Evolutionary conservation across 2,113 vertebrate genomes (phyloP).

Genomic region (Sprattus sprattus): DNA sequence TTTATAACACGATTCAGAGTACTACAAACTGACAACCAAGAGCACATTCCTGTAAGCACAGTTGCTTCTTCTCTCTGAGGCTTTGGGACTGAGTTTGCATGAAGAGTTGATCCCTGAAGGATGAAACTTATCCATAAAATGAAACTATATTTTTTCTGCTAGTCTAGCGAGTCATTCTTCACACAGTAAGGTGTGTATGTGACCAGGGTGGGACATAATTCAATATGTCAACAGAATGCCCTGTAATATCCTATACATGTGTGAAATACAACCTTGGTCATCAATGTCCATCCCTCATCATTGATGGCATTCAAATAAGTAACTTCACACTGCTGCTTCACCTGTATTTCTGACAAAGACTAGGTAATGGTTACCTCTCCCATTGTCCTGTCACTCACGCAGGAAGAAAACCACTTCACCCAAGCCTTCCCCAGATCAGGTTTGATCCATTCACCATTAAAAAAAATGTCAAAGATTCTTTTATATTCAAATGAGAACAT

Average conservation of each 20-base stretch:
- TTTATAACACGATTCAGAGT: too few relatives aligned
- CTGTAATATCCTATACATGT: too few relatives aligned
- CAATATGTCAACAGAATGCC: not conserved
- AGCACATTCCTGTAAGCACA: too few relatives aligned
- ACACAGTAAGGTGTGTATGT: too few relatives aligned
- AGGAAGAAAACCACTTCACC: slow-evolving; percentile 58
- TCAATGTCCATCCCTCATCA: not conserved
- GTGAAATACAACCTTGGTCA: not conserved
- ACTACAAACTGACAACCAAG: too few relatives aligned
- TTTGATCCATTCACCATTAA: slow-evolving; percentile 61
- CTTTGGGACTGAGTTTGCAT: too few relatives aligned
- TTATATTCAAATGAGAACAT: slow-evolving; percentile 81
- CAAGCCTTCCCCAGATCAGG: slow-evolving; percentile 51
- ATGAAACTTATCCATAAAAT: too few relatives aligned
- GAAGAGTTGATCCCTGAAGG: too few relatives aligned
- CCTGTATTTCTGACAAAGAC: slow-evolving; percentile 58
- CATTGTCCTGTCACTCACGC: slow-evolving; percentile 75
- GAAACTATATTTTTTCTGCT: too few relatives aligned
- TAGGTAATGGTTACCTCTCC: slow-evolving; percentile 56
- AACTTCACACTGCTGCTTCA: not conserved
- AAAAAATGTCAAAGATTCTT: slow-evolving; percentile 69
- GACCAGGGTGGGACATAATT: not conserved
- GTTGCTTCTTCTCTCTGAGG: too few relatives aligned
- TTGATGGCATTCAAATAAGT: not conserved
- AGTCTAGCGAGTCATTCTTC: too few relatives aligned